A percentile compares a stretch with the other conserved stretches of the same genome.
Conservation (phyloP, 1,140 invertebrate species). For the Drosophila asahinai region DNA sequence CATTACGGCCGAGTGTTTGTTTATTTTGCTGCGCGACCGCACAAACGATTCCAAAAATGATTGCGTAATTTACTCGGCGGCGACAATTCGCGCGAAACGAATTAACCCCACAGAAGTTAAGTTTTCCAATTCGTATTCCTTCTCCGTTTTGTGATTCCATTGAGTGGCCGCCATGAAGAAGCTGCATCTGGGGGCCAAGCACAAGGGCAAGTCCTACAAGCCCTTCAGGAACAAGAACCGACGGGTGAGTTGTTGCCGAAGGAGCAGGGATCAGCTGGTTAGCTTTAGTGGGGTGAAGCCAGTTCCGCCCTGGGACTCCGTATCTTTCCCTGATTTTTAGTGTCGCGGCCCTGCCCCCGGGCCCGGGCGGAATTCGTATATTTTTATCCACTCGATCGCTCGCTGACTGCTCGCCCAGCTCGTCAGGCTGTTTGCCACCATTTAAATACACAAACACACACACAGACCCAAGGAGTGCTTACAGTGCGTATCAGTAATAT, state of each 20-base stretch:
- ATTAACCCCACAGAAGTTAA: constrained; percentile 5
- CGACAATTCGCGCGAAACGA: constrained; percentile 19
- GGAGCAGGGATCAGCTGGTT: background rate
- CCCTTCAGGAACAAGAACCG: constrained; percentile 79
- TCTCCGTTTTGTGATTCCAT: background rate
- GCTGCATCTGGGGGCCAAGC: constrained; percentile 72
- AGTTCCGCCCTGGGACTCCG: background rate
- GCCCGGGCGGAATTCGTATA: constrained; percentile 67
- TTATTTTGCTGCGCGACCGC: constrained; percentile 55
- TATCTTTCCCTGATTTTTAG: background rate
- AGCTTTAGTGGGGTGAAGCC: background rate
- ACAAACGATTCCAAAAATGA: constrained; percentile 55
- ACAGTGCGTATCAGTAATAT: constrained; percentile 26
- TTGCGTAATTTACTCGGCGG: constrained; percentile 68
- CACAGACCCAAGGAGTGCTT: constrained; percentile 8
- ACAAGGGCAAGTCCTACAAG: constrained; percentile 75
- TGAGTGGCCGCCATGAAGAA: constrained; percentile 69
- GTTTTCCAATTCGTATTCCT: background rate
- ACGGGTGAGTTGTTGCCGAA: constrained; percentile 52
- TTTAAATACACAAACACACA: constrained; percentile 27
- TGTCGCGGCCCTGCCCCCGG: constrained; percentile 47
- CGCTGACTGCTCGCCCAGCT: constrained; percentile 56
- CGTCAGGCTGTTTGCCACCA: constrained; percentile 46
- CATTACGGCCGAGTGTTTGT: constrained; percentile 70
- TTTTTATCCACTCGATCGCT: constrained; percentile 78